phyloP scores from a whole-genome alignment of 2,888 invertebrate genomes.

The Cataglyphis livida region DNA sequence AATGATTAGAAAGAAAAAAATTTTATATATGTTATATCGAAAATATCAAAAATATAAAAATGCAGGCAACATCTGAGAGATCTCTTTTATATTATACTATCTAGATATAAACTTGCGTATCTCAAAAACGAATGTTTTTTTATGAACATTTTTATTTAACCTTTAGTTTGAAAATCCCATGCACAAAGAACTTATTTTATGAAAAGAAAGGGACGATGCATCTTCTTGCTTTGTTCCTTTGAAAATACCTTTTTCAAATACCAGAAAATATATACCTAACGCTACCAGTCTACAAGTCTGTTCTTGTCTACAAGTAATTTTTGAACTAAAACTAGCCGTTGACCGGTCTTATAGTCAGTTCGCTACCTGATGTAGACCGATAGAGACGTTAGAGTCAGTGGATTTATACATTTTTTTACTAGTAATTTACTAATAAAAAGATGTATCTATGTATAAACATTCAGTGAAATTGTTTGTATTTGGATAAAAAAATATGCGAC shows the following conservation, averaged over 20 bases:
- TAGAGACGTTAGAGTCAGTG: conserved; percentile 24
- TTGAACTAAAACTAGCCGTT: conserved; percentile 46
- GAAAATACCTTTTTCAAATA: not conserved
- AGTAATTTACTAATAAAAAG: conserved; percentile 43
- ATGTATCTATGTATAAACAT: not conserved
- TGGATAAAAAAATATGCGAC: conserved; percentile 13
- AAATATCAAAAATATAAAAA: not conserved
- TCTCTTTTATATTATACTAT: not conserved
- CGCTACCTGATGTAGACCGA: conserved; percentile 52
- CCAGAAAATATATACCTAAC: not conserved
- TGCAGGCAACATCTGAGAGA: not conserved
- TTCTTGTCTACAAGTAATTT: conserved; percentile 34
- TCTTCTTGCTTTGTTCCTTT: too few species aligned
- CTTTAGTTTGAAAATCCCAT: not conserved
- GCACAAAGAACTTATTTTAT: too few species aligned
- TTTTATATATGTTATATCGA: not conserved
- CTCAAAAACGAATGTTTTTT: not conserved
- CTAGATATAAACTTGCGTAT: not conserved
- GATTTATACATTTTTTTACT: too few species aligned
- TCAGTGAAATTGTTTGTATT: not conserved
- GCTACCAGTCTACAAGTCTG: conserved; percentile 37
- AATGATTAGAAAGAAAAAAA: not conserved
- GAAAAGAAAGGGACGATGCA: too few species aligned
- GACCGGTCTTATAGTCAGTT: conserved; percentile 15
- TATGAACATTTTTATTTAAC: not conserved